Evolutionary conservation across 2,113 vertebrate genomes (phyloP).

Genomic region (Corythaixoides concolor): DNA sequence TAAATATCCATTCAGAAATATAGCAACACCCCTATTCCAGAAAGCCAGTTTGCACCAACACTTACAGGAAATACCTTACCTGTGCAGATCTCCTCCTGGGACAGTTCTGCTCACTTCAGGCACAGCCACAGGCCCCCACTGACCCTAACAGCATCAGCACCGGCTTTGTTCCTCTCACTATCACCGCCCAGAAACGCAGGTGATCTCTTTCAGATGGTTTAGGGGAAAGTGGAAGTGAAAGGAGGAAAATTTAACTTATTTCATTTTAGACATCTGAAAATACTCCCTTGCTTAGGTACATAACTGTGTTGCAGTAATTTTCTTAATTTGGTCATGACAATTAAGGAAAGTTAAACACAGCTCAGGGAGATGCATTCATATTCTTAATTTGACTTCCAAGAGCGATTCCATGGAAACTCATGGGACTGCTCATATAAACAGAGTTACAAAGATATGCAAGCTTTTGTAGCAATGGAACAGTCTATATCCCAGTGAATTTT

Average conservation of each 20-base stretch:
- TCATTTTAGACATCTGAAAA: neutral
- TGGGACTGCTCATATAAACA: neutral
- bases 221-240: neutral
- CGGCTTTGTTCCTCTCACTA: neutral
- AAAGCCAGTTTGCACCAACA: neutral
- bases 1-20: neutral
- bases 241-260: neutral
- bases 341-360: neutral
- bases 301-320: neutral
- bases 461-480: neutral
- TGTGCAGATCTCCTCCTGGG: neutral
- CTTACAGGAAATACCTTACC: neutral
- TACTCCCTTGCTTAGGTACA: neutral
- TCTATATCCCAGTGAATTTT: neutral
- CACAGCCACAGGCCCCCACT: neutral
- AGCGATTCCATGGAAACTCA: neutral
- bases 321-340: neutral
- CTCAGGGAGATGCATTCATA: neutral
- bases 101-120: neutral
- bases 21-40: neutral
- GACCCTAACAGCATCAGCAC: neutral
- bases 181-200: neutral
- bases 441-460: neutral
- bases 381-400: constrained; percentile 6
- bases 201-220: neutral